phyloP scores from a whole-genome alignment of 2,888 invertebrate species.

The Athripsodes cinereus region DNA sequence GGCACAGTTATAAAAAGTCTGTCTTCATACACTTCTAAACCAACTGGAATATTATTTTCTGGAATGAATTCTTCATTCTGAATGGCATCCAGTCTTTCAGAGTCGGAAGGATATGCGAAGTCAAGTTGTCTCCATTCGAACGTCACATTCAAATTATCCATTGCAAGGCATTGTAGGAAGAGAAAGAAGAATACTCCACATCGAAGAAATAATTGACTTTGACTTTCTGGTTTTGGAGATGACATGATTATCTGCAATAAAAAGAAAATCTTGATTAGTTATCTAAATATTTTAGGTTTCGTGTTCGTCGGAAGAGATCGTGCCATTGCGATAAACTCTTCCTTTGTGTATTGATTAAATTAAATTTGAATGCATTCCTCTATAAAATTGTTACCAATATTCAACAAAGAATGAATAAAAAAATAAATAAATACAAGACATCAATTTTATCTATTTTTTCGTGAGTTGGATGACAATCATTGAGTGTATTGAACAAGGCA shows the following conservation, averaged over 20 bases:
- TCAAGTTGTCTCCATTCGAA: conserved; percentile 72
- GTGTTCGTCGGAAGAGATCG: no score
- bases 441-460: no score
- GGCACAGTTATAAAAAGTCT: conserved; percentile 68
- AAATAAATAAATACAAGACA: no score
- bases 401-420: no score
- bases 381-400: no score
- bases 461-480: no score
- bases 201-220: not conserved
- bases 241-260: not conserved
- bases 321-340: no score
- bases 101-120: conserved; percentile 56
- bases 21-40: conserved; percentile 63
- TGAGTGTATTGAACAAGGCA: no score
- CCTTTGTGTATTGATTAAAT: no score
- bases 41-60: conserved; percentile 67
- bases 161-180: conserved; percentile 35
- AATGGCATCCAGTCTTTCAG: conserved; percentile 54
- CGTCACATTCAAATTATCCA: conserved; percentile 62
- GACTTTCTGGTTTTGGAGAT: not conserved
- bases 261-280: no score
- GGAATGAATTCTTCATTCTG: conserved; percentile 56
- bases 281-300: no score
- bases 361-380: no score
- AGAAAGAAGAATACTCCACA: not conserved